Conservation (phyloP, 92 coral and sea anemone species). For the Isaurus tuberculatus region DNA sequence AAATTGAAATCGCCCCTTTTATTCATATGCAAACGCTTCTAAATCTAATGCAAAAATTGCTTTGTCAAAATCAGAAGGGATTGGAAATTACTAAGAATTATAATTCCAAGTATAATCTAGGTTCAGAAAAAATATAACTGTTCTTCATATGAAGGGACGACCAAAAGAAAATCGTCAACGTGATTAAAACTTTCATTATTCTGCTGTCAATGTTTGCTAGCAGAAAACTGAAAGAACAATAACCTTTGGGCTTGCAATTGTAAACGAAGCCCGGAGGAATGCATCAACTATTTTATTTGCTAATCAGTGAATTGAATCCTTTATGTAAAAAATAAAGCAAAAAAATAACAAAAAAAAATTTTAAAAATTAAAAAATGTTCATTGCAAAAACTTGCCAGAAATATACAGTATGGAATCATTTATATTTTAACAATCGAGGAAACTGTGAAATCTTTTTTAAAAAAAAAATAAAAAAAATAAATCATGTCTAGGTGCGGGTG, state of each 20-base stretch:
- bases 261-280: slow-evolving; percentile 30
- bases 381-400: neutral
- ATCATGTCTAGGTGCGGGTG: slow-evolving; percentile 11
- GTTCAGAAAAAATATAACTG: neutral
- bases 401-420: neutral
- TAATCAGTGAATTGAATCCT: slow-evolving; percentile 40
- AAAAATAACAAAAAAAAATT: slow-evolving; percentile 20
- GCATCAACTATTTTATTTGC: slow-evolving; percentile 47
- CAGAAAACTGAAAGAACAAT: slow-evolving; percentile 19
- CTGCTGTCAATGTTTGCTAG: neutral
- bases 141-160: slow-evolving; percentile 11
- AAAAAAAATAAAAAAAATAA: neutral
- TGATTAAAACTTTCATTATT: neutral
- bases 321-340: neutral
- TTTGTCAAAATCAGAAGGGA: slow-evolving; percentile 2
- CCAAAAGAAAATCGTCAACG: neutral
- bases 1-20: slow-evolving; percentile 11
- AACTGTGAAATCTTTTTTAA: neutral
- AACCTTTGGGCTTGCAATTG: slow-evolving; percentile 7
- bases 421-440: neutral
- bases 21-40: slow-evolving; percentile 41
- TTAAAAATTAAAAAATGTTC: neutral
- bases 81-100: neutral
- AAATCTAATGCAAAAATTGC: slow-evolving; percentile 9
- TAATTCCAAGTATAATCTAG: neutral